Evolutionary conservation across 1,140 invertebrate species (phyloP).

Genomic region (Drosophila oshimai): DNA sequence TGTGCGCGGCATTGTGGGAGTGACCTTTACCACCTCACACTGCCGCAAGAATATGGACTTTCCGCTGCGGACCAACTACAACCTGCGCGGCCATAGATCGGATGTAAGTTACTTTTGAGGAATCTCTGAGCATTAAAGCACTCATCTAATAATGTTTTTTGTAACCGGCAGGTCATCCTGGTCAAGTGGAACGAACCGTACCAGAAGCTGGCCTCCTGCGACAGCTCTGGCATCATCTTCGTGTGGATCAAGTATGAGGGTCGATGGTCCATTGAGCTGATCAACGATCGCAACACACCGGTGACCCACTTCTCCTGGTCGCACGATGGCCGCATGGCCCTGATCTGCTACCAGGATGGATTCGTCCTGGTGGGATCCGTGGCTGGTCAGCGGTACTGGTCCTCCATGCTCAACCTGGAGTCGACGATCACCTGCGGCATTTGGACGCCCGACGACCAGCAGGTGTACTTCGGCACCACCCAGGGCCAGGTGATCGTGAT

Average conservation of each 20-base stretch:
- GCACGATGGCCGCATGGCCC: constrained; percentile 98
- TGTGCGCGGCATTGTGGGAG: constrained; percentile 95
- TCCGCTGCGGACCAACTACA: constrained; percentile 97
- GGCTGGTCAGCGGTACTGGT: constrained; percentile 98
- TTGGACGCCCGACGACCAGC: constrained; percentile 98
- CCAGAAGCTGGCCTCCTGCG: constrained; percentile 98
- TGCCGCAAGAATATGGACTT: constrained; percentile 91
- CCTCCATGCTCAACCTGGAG: constrained; percentile 97
- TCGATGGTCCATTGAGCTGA: constrained; percentile 99
- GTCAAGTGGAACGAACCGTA: constrained; percentile 99
- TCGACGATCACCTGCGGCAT: constrained; percentile 97
- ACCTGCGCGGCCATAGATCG: constrained; percentile 97
- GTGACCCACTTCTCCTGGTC: constrained; percentile 99
- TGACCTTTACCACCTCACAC: constrained; percentile 97
- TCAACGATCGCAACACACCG: constrained; percentile 98
- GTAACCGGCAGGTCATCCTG: constrained; percentile 94
- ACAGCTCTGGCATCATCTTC: constrained; percentile 98
- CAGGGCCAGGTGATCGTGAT: constrained; percentile 97
- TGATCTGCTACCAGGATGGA: constrained; percentile 99
- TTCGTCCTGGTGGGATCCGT: constrained; percentile 98
- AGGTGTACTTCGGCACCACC: constrained; percentile 97
- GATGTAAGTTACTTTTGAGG: constrained; percentile 87
- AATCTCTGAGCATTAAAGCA: neutral
- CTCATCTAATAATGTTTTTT: neutral
- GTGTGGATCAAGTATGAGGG: constrained; percentile 99